Evolutionary conservation across 2,113 vertebrate genomes (phyloP).

Genomic region (Takifugu flavidus): DNA sequence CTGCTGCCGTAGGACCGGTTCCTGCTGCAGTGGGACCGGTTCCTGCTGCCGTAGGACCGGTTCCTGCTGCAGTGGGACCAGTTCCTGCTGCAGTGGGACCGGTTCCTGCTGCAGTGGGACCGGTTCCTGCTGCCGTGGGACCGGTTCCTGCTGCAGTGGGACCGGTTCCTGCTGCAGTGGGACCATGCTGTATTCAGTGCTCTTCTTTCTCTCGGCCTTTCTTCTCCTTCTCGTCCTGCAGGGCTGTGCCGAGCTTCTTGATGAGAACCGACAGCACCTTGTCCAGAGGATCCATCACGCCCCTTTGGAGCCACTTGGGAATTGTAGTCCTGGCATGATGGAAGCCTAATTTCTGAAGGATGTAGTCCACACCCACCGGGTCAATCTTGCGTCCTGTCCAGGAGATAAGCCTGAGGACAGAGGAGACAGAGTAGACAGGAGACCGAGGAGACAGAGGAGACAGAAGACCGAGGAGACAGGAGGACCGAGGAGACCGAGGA

Average conservation of each 20-base stretch:
- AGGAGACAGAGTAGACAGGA: not conserved
- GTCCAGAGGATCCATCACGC: constrained; percentile 98
- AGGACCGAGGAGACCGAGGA: not conserved
- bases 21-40: constrained; percentile 62
- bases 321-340: constrained; percentile 99
- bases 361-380: constrained; percentile 97
- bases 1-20: constrained; percentile 49
- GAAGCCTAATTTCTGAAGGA: constrained; percentile 96
- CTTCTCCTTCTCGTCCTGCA: constrained; percentile 96
- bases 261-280: constrained; percentile 97
- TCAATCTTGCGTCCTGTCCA: constrained; percentile 99
- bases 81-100: no score
- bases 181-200: no score
- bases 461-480: no score
- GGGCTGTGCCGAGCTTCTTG: constrained; percentile 92
- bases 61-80: no score
- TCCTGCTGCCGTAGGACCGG: no score
- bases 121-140: no score
- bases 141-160: no score
- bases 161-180: no score
- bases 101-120: no score
- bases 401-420: constrained; percentile 85
- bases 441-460: not conserved
- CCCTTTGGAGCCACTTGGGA: constrained; percentile 99
- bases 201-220: constrained; percentile 94